Evolutionary conservation across 2,113 vertebrate genomes (phyloP).

Genomic region (Typhlomys cinereus): DNA sequence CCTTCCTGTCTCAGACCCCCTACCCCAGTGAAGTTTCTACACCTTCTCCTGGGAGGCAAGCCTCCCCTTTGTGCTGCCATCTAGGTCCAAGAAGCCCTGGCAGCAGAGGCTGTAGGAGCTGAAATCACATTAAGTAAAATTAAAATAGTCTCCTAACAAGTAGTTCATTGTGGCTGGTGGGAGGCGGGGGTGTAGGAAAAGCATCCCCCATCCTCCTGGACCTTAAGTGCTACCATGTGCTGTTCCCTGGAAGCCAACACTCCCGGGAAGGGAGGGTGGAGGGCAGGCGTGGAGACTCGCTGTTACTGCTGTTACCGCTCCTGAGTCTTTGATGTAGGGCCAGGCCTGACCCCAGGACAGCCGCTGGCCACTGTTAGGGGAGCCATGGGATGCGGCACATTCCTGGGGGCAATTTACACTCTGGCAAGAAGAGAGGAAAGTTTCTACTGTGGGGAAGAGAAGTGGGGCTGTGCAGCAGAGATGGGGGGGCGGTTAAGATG

Average conservation of each 20-base stretch:
- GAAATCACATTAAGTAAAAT: conserved; percentile 83
- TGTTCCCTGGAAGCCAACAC: conserved; percentile 94
- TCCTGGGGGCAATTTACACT: conserved; percentile 81
- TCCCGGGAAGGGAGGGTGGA: conserved; percentile 77
- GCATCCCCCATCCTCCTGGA: conserved; percentile 84
- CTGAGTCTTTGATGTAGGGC: conserved; percentile 86
- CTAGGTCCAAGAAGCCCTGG: conserved; percentile 52
- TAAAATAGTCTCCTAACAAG: conserved; percentile 84
- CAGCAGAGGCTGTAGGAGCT: conserved; percentile 55
- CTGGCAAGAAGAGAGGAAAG: conserved; percentile 80
- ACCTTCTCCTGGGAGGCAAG: background rate
- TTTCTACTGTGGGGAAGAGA: conserved; percentile 23
- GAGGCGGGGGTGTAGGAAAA: conserved; percentile 68
- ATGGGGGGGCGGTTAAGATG: background rate
- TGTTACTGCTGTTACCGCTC: conserved; percentile 73
- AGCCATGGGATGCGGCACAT: conserved; percentile 82
- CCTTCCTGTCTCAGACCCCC: background rate
- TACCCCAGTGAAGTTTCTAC: background rate
- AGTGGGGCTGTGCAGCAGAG: background rate
- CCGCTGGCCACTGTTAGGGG: conserved; percentile 75
- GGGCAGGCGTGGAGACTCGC: background rate
- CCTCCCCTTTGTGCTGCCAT: conserved; percentile 17
- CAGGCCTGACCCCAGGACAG: conserved; percentile 85
- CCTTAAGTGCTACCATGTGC: conserved; percentile 94
- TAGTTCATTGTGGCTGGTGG: conserved; percentile 79